Conservation (phyloP, 92 coral and sea anemone species). For the Heliopora coerulea region DNA sequence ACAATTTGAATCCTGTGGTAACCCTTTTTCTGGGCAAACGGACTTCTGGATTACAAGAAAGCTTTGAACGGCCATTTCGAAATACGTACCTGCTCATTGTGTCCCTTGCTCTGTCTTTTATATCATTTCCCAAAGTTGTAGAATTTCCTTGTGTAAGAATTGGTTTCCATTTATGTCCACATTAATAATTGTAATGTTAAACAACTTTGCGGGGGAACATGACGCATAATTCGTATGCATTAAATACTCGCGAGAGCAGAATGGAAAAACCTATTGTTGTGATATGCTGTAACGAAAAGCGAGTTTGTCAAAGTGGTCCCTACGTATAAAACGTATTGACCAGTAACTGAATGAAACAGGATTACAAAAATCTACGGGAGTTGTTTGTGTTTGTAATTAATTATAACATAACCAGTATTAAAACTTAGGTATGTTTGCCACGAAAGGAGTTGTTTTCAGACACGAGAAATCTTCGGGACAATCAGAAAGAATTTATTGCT, state of each 20-base stretch:
- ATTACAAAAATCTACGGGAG: constrained; percentile 16
- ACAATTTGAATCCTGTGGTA: constrained; percentile 24
- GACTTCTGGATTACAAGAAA: constrained; percentile 29
- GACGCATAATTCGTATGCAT: neutral
- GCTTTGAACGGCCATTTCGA: constrained; percentile 3
- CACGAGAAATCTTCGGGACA: too few species aligned
- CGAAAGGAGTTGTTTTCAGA: too few species aligned
- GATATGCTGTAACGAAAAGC: too few species aligned
- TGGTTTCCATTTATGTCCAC: neutral
- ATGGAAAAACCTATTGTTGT: neutral
- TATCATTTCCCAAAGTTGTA: neutral
- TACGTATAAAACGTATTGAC: constrained; percentile 9
- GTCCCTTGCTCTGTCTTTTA: neutral
- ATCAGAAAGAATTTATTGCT: too few species aligned
- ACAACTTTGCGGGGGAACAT: constrained; percentile 23
- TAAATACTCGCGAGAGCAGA: neutral
- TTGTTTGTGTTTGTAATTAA: neutral
- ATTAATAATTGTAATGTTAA: neutral
- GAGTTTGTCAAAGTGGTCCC: constrained; percentile 26
- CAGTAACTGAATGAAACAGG: constrained; percentile 42
- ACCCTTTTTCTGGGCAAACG: constrained; percentile 24
- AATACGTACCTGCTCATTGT: neutral
- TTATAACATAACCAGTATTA: neutral
- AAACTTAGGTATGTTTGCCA: too few species aligned
- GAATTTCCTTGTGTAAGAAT: neutral